phyloP scores from a whole-genome alignment of 2,797 vertebrate genomes.

The Aphelocoma californica region DNA sequence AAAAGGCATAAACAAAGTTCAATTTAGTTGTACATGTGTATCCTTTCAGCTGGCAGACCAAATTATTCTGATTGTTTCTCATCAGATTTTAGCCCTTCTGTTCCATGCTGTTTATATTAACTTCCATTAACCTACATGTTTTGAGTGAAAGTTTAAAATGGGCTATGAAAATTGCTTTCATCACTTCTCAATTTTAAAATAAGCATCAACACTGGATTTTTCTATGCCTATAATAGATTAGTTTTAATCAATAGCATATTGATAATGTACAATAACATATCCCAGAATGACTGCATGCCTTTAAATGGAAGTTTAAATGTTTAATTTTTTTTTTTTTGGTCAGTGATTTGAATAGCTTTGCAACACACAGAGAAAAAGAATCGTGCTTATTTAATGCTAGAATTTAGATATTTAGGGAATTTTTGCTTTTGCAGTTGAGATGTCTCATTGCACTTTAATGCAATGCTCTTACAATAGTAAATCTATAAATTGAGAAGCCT shows the following conservation, averaged over 20 bases:
- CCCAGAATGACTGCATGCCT: slow-evolving; percentile 57
- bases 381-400: slow-evolving; percentile 6
- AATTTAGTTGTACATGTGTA: slow-evolving; percentile 57
- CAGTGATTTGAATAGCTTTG: slow-evolving; percentile 50
- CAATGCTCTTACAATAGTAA: background rate
- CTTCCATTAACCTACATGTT: slow-evolving; percentile 76
- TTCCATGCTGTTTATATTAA: slow-evolving; percentile 73
- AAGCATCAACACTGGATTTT: slow-evolving; percentile 63
- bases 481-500: background rate
- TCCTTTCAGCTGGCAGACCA: slow-evolving; percentile 48
- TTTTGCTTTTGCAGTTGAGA: background rate
- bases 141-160: slow-evolving; percentile 73
- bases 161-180: slow-evolving; percentile 71
- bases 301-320: slow-evolving; percentile 30
- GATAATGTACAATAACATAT: slow-evolving; percentile 48
- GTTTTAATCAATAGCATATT: slow-evolving; percentile 69
- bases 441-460: background rate
- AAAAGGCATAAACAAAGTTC: slow-evolving; percentile 60
- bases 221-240: slow-evolving; percentile 69
- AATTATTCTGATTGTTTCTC: slow-evolving; percentile 65
- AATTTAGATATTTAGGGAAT: background rate
- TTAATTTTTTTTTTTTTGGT: slow-evolving; percentile 45
- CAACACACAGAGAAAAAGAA: background rate
- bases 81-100: slow-evolving; percentile 73
- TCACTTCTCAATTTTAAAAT: slow-evolving; percentile 72